Evolutionary conservation across 2,797 vertebrate species (phyloP).

Genomic region (Cheracebus regulus): DNA sequence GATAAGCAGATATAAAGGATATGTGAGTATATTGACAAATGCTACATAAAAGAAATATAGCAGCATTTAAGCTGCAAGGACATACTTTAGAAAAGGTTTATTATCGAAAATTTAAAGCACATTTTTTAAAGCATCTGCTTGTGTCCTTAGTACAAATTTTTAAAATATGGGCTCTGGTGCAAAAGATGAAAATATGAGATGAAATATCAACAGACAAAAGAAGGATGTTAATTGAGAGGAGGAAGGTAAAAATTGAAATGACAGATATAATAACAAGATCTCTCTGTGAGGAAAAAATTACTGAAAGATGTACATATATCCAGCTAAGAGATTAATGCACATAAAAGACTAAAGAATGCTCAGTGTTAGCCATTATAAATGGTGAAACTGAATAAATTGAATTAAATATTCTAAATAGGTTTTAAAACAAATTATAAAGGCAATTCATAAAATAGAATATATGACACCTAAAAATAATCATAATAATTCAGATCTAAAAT

Average conservation of each 20-base stretch:
- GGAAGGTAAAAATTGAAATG: not conserved
- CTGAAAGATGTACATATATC: not conserved
- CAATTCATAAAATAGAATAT: not conserved
- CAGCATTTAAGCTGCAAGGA: not conserved
- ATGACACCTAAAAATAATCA: not conserved
- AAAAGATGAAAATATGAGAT: not conserved
- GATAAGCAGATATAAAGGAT: not conserved
- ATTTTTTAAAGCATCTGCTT: not conserved
- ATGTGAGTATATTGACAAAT: not conserved
- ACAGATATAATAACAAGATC: not conserved
- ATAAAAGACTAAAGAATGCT: not conserved
- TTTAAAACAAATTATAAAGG: constrained; percentile 19
- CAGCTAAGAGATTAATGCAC: not conserved
- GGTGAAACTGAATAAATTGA: not conserved
- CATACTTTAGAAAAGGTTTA: not conserved
- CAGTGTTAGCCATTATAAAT: not conserved
- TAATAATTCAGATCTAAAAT: not conserved
- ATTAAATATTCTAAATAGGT: not conserved
- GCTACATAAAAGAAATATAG: not conserved
- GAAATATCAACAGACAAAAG: not conserved
- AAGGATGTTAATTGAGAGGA: not conserved
- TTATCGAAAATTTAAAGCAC: not conserved
- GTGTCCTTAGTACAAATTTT: not conserved
- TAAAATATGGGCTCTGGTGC: not conserved
- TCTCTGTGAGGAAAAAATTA: not conserved